Percentiles rank a stretch among this genome's conserved stretches.
Evolutionary conservation across 2,888 invertebrate species (phyloP).

Genomic region (Drosophila gaucha): DNA sequence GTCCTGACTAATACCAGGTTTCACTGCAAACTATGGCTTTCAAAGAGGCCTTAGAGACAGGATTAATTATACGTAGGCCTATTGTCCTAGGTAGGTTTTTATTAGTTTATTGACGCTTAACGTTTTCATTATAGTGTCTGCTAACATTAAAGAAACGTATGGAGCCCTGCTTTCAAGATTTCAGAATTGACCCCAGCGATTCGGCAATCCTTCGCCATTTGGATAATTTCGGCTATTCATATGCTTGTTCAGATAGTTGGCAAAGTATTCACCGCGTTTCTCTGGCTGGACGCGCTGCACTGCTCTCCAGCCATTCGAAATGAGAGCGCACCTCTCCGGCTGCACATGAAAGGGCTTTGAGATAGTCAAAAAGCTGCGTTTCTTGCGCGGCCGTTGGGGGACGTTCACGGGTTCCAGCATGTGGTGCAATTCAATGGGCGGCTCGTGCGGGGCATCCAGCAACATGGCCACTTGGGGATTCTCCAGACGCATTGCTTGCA

Average conservation of each 20-base stretch:
- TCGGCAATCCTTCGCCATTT: constrained; percentile 63
- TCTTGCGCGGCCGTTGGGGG: constrained; percentile 54
- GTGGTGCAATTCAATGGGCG: constrained; percentile 46
- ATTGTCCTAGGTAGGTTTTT: neutral
- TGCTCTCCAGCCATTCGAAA: constrained; percentile 54
- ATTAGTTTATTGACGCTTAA: constrained; percentile 16
- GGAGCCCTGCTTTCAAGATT: neutral
- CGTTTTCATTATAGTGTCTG: neutral
- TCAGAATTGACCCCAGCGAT: constrained; percentile 67
- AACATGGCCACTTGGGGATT: constrained; percentile 46
- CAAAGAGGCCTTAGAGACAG: neutral
- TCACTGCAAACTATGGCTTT: neutral
- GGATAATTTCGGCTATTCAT: constrained; percentile 70
- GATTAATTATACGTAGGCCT: neutral
- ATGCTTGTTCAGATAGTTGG: constrained; percentile 62
- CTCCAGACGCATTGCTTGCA: constrained; percentile 27
- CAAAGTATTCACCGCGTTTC: constrained; percentile 59
- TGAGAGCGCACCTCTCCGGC: constrained; percentile 49
- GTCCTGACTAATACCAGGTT: neutral
- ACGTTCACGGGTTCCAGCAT: constrained; percentile 37
- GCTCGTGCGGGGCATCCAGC: constrained; percentile 63
- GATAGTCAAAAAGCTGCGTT: constrained; percentile 63
- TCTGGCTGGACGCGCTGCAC: constrained; percentile 35
- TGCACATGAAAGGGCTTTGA: constrained; percentile 43
- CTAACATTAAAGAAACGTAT: too few relatives aligned